Conservation (phyloP, 2,797 vertebrate genomes). For the Tolypeutes matacus region DNA sequence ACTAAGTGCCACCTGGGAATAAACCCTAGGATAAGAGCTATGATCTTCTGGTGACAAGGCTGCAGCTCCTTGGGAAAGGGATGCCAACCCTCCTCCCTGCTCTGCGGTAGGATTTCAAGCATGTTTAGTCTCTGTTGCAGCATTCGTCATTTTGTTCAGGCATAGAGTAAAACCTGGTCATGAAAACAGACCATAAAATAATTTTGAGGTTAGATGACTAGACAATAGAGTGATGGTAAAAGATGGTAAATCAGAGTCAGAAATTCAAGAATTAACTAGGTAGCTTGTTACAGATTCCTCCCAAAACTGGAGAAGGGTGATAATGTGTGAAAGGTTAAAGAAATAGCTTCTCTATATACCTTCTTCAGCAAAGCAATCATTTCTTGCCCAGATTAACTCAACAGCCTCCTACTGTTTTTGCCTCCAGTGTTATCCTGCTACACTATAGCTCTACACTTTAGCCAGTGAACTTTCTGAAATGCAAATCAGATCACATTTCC, state of each 20-base stretch:
- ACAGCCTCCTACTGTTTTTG: neutral
- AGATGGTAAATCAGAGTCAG: neutral
- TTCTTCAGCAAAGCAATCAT: neutral
- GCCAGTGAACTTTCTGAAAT: conserved; percentile 59
- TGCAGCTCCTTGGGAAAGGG: neutral
- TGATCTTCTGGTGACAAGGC: neutral
- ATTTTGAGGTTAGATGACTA: neutral
- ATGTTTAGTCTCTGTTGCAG: neutral
- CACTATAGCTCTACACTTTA: conserved; percentile 18
- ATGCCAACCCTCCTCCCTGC: neutral
- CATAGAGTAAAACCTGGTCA: neutral
- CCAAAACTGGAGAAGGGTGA: neutral
- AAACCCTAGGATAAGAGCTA: neutral
- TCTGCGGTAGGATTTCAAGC: neutral
- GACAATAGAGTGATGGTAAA: neutral
- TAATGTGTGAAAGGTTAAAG: neutral
- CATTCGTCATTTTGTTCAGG: neutral
- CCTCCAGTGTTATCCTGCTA: neutral
- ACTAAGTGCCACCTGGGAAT: neutral
- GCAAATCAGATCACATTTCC: conserved; percentile 61
- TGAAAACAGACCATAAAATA: neutral
- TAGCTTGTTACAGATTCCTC: neutral
- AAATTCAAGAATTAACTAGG: neutral
- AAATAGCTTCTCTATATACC: neutral
- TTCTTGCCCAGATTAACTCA: conserved; percentile 32